phyloP scores from a whole-genome alignment of 2,888 invertebrate species.

The Eilema sororculum region DNA sequence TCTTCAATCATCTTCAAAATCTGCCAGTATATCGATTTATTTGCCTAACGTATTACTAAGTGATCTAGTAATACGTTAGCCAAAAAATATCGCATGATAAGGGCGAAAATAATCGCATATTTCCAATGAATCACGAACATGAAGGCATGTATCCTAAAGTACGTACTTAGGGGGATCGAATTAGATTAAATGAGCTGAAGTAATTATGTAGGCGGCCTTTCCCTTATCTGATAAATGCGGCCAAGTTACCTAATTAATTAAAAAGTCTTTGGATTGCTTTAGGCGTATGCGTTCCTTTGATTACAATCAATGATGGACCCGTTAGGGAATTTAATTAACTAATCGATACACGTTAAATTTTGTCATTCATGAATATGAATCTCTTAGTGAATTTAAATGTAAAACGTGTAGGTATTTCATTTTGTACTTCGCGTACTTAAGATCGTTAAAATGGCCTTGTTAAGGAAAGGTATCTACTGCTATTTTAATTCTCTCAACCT shows the following conservation, averaged over 20 bases:
- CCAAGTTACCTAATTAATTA: slow-evolving; percentile 50
- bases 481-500: slow-evolving; percentile 21
- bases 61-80: too few relatives aligned
- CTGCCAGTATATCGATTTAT: neutral
- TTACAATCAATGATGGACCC: slow-evolving; percentile 37
- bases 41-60: too few relatives aligned
- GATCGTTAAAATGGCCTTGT: slow-evolving; percentile 22
- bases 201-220: slow-evolving; percentile 48
- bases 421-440: slow-evolving; percentile 13
- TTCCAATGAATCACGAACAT: slow-evolving; percentile 22
- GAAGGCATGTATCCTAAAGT: slow-evolving; percentile 6
- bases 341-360: slow-evolving; percentile 41
- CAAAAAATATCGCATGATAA: neutral
- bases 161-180: slow-evolving; percentile 29
- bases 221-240: slow-evolving; percentile 43
- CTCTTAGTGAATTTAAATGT: slow-evolving; percentile 21
- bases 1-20: neutral
- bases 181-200: slow-evolving; percentile 38
- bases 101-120: neutral
- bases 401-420: too few relatives aligned
- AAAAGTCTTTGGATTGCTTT: slow-evolving; percentile 39
- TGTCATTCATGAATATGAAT: slow-evolving; percentile 47
- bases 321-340: slow-evolving; percentile 37
- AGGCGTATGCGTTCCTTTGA: slow-evolving; percentile 31
- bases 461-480: slow-evolving; percentile 10